Evolutionary conservation across 2,888 invertebrate species (phyloP).

Genomic region (Hofmannophila pseudospretella): DNA sequence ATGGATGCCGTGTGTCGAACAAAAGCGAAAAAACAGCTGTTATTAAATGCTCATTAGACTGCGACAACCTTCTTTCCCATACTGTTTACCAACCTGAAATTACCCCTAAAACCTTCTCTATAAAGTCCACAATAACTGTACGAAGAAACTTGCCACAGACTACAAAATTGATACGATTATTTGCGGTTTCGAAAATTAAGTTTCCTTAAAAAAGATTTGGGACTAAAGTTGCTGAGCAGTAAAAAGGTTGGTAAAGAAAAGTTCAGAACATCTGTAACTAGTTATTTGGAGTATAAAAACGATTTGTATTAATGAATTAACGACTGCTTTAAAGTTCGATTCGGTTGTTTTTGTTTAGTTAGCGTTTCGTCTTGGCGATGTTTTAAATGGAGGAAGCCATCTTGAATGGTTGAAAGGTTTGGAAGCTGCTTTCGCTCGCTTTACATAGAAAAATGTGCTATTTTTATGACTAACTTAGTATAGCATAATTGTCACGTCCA

Average conservation of each 20-base stretch:
- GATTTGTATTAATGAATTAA: conserved; percentile 47
- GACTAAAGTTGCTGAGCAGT: conserved; percentile 6
- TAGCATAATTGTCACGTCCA: no score
- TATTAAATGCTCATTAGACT: conserved; percentile 67
- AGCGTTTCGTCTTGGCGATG: no score
- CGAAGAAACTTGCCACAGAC: conserved; percentile 9
- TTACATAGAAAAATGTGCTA: no score
- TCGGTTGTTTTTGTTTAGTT: conserved; percentile 3
- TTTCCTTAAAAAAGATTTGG: conserved; percentile 9
- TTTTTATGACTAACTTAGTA: no score
- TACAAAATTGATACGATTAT: conserved; percentile 24
- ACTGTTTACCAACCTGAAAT: conserved; percentile 11
- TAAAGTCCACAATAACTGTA: conserved; percentile 14
- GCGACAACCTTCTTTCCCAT: conserved; percentile 34
- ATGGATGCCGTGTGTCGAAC: conserved; percentile 44
- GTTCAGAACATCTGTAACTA: conserved; percentile 15
- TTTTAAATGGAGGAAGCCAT: no score
- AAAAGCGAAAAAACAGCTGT: conserved; percentile 45
- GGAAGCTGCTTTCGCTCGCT: no score
- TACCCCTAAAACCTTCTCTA: conserved; percentile 7
- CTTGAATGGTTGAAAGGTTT: no score
- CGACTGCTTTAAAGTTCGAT: conserved; percentile 30
- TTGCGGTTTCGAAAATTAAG: conserved; percentile 10
- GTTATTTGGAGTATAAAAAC: conserved; percentile 32
- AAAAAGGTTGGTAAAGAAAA: conserved; percentile 7